Base-by-base conservation (phyloP, 2,888 invertebrate genomes). In the Pomacea canaliculata region DNA sequence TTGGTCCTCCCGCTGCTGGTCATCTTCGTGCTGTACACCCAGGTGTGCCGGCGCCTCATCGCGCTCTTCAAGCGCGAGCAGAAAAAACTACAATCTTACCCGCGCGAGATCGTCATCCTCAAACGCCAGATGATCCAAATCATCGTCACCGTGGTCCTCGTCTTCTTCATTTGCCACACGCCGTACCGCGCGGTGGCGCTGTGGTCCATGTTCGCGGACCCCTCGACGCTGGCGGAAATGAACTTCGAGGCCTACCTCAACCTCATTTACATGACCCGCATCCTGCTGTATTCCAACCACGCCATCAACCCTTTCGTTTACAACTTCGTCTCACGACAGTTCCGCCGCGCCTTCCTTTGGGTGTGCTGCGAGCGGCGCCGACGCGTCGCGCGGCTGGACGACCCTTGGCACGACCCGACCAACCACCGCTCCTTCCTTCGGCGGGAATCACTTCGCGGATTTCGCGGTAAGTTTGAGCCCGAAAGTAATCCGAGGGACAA, bases 1-100 rank as follows among this genome's bases (percentile, higher is more conserved):
- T 97, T 97, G 92, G 93, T 95, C 85, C 90, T 96, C 67, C 97
- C 97, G 0, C 93, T 97, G 68, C 93, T 94, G 81, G 94, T 97
- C 71, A 93, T 97, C 59, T 93, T 96, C 49, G 93, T 95, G 51
- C 92, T 97, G n/a, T 97, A 97, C 92, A 94, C 95, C 46, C 78
- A 78, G 67, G 82, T 84, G 12, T 73, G 79, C 66, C 66, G 76
- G 71, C 77, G 76, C n/a, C 77, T 82, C 27, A 73, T 82, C 73
- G 62, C 68, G 8, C 69, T 81, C 69, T 81, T 80, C 76, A 76
- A 70, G 68, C 48, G 76, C 23, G 82, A 81, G 69, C 75, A 78
- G 48, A 75, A 72, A 67, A 79, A 76, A 68, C 75, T 73, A 49
- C 73, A 79, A 73, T 63, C 72, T n/a, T 82, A 80, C 73, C 82